phyloP scores from a whole-genome alignment of 1,140 invertebrate species.

The Calephelis nemesis region DNA sequence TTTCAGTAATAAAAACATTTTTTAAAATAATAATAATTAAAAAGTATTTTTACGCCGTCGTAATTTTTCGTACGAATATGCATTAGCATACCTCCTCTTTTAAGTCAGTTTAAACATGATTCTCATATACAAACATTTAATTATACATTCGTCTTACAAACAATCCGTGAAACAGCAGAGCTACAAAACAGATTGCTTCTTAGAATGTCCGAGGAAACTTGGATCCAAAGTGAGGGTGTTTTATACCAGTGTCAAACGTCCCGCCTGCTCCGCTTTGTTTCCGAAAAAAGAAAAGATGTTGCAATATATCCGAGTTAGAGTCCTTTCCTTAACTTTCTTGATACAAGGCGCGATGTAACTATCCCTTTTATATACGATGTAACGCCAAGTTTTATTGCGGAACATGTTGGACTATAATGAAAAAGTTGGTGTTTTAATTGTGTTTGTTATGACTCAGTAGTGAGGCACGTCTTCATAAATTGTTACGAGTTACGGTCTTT shows the following conservation, averaged over 20 bases:
- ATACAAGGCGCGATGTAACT: slow-evolving; percentile 29
- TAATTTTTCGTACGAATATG: too few species aligned
- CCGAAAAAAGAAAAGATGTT: slow-evolving; percentile 37
- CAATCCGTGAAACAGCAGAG: slow-evolving; percentile 7
- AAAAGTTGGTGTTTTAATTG: slow-evolving; percentile 3
- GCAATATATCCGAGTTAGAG: slow-evolving; percentile 37
- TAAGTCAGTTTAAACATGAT: neutral
- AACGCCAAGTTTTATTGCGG: slow-evolving; percentile 16
- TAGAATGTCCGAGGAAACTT: slow-evolving; percentile 14
- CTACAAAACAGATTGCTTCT: slow-evolving; percentile 8
- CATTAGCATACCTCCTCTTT: too few species aligned
- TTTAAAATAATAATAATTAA: too few species aligned
- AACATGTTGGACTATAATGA: slow-evolving; percentile 3
- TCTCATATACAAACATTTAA: neutral
- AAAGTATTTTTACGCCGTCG: too few species aligned
- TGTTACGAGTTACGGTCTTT: neutral
- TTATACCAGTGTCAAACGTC: slow-evolving; percentile 42
- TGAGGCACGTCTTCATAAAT: neutral
- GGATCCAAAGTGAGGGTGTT: slow-evolving; percentile 28
- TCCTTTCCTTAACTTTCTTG: slow-evolving; percentile 36
- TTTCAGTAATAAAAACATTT: too few species aligned
- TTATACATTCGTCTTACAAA: slow-evolving; percentile 9
- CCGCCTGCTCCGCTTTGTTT: slow-evolving; percentile 32
- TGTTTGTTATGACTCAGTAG: neutral
- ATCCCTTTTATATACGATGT: slow-evolving; percentile 10